phyloP scores from a whole-genome alignment of 2,888 invertebrate species.

The Epinotia nisella region DNA sequence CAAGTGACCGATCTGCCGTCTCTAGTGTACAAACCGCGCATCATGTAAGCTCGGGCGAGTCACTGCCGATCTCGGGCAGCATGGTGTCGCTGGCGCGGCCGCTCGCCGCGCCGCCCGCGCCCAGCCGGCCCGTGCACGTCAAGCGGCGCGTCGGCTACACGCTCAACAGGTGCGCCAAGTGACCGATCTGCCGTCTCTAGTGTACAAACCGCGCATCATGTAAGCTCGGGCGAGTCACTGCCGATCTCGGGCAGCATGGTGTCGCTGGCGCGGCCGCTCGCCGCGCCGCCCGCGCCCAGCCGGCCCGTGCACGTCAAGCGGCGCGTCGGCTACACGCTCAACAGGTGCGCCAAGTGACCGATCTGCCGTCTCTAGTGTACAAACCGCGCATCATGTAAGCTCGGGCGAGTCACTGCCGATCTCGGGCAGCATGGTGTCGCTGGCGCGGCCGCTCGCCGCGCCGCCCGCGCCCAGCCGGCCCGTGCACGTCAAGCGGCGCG shows the following conservation, averaged over 20 bases:
- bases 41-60: too few relatives aligned
- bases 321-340: slow-evolving; percentile 17
- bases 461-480: slow-evolving; percentile 4
- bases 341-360: not conserved
- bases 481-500: slow-evolving; percentile 17
- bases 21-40: too few relatives aligned
- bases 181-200: too few relatives aligned
- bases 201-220: too few relatives aligned
- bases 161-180: slow-evolving; percentile 48
- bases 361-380: too few relatives aligned
- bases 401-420: slow-evolving; percentile 58
- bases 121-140: too few relatives aligned
- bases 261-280: slow-evolving; percentile 70
- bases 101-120: too few relatives aligned
- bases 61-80: too few relatives aligned
- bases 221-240: slow-evolving; percentile 81
- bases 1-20: too few relatives aligned
- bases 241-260: slow-evolving; percentile 83
- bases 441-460: slow-evolving; percentile 68
- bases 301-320: slow-evolving; percentile 23
- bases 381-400: too few relatives aligned
- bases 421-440: slow-evolving; percentile 38
- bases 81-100: too few relatives aligned
- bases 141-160: too few relatives aligned
- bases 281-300: not conserved